phyloP scores from a whole-genome alignment of 2,113 vertebrate species.

The Cercocebus atys region DNA sequence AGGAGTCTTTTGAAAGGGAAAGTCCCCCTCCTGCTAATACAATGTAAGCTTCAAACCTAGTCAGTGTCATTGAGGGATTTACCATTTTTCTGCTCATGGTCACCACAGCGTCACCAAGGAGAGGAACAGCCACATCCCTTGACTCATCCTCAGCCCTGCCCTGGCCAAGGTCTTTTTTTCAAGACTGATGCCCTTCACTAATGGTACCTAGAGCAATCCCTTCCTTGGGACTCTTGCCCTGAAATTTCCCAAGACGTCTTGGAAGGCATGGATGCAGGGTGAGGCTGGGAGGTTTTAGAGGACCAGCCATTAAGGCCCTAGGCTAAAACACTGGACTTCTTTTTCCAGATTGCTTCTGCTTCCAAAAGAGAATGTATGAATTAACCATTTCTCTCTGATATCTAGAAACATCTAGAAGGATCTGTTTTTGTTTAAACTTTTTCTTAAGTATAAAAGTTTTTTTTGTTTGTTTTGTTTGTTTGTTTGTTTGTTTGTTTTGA shows the following conservation, averaged over 20 bases:
- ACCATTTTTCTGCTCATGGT: not conserved
- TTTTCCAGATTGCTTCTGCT: slow-evolving; percentile 3
- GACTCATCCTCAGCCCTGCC: not conserved
- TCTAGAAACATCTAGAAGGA: not conserved
- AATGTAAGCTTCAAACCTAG: not conserved
- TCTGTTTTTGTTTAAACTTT: not conserved
- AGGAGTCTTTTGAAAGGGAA: not conserved
- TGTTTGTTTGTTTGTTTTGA: too few relatives aligned
- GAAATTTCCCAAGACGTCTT: not conserved
- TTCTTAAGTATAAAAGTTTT: slow-evolving; percentile 4
- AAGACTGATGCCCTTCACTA: not conserved
- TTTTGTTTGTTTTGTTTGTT: too few relatives aligned
- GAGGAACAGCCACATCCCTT: not conserved
- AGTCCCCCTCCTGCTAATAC: too few relatives aligned
- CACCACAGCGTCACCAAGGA: not conserved
- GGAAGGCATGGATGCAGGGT: not conserved
- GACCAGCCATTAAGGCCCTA: not conserved
- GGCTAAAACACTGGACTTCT: not conserved
- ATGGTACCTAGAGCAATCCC: not conserved
- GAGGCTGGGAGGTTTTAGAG: not conserved
- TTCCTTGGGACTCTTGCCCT: not conserved
- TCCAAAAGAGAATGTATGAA: not conserved
- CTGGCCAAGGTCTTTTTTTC: not conserved
- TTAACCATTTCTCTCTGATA: not conserved
- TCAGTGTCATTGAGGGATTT: not conserved